Percentiles rank a stretch among this genome's conserved stretches.
Conservation (phyloP, 1,140 invertebrate species). For the Aphidius ervi region DNA sequence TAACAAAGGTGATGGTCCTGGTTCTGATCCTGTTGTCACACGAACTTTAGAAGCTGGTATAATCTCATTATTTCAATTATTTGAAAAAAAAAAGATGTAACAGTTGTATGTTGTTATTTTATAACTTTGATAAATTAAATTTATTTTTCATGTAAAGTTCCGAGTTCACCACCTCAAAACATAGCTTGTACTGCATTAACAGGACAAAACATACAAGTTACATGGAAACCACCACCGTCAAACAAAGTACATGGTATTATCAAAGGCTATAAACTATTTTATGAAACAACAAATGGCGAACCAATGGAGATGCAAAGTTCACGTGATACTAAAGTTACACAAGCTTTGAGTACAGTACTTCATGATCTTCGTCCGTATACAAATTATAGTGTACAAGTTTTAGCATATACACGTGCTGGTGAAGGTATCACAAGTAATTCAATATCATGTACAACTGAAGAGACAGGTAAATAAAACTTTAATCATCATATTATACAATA, state of each 20-base stretch:
- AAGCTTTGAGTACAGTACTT: constrained; percentile 54
- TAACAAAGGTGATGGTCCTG: constrained; percentile 71
- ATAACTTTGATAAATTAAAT: constrained; percentile 17
- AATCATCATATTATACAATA: no score
- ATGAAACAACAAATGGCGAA: constrained; percentile 56
- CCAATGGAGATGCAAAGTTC: constrained; percentile 41
- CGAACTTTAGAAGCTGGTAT: constrained; percentile 77
- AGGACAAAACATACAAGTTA: constrained; percentile 69
- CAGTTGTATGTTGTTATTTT: no score
- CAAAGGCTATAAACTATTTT: constrained; percentile 76
- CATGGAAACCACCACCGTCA: constrained; percentile 70
- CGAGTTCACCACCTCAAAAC: constrained; percentile 63
- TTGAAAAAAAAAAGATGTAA: no score
- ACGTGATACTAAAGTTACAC: constrained; percentile 59
- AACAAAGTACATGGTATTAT: constrained; percentile 70
- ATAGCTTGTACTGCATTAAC: constrained; percentile 64
- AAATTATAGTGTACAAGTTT: constrained; percentile 76
- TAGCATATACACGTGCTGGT: constrained; percentile 73
- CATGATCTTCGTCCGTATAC: constrained; percentile 65
- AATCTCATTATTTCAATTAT: no score
- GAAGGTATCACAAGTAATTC: constrained; percentile 67
- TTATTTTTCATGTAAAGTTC: constrained; percentile 51
- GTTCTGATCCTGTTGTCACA: constrained; percentile 62
- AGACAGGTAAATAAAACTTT: constrained; percentile 54
- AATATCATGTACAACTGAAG: constrained; percentile 69